Evolutionary conservation across 2,888 invertebrate species (phyloP).

Genomic region (Anthrax anthrax): DNA sequence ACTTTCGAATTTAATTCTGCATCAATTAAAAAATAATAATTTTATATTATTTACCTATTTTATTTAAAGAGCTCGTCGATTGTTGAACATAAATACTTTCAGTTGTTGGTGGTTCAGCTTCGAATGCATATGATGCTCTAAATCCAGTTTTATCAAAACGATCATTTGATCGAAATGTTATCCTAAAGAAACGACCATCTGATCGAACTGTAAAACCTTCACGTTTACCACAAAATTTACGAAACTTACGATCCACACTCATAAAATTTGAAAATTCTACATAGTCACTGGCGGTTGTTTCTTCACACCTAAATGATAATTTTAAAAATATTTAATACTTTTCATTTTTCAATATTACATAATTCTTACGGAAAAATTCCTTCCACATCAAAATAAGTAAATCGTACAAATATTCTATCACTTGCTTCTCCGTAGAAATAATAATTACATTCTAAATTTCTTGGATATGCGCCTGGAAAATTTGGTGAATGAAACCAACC

Average conservation of each 20-base stretch:
- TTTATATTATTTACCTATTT: neutral
- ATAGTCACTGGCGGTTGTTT: conserved; percentile 83
- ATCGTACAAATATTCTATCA: conserved; percentile 70
- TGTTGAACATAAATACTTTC: conserved; percentile 14
- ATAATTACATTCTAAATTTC: conserved; percentile 82
- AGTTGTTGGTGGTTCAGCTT: conserved; percentile 39
- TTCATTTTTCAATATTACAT: neutral
- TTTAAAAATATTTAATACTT: conserved; percentile 1
- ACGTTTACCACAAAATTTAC: conserved; percentile 65
- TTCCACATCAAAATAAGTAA: conserved; percentile 87
- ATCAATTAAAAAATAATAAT: no score
- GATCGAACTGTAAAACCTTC: conserved; percentile 66
- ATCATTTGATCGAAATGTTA: conserved; percentile 88
- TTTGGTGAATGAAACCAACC: conserved; percentile 81
- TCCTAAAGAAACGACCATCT: conserved; percentile 84
- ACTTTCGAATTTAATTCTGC: no score
- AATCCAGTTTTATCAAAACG: conserved; percentile 89
- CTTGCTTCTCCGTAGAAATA: conserved; percentile 69
- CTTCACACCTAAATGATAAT: conserved; percentile 57
- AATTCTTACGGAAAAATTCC: conserved; percentile 76
- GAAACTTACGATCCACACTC: conserved; percentile 77
- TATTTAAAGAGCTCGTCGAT: neutral
- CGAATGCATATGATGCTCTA: conserved; percentile 80
- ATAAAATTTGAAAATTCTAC: conserved; percentile 93
- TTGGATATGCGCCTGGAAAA: conserved; percentile 79